Conservation (phyloP, 2,113 vertebrate species). For the Phoenicopterus ruber region DNA sequence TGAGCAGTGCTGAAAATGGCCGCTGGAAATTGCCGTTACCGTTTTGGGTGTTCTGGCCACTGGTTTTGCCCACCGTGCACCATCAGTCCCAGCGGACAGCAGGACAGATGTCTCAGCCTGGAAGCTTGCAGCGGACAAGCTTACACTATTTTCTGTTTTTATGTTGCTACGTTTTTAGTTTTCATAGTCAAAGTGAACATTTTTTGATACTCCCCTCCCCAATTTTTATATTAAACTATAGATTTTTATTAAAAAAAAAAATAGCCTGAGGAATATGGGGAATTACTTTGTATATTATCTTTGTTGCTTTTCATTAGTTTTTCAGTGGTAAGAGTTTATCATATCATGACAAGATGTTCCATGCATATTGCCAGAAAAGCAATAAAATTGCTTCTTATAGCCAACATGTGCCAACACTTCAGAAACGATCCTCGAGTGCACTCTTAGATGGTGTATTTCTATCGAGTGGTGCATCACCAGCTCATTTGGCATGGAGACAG, state of each 20-base stretch:
- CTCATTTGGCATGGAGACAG: not conserved
- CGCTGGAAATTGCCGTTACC: accelerated
- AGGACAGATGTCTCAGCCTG: not conserved
- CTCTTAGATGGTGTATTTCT: not conserved
- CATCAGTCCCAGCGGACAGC: not conserved
- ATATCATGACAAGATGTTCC: not conserved
- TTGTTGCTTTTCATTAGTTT: not conserved
- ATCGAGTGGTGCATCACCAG: not conserved
- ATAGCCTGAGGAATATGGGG: not conserved
- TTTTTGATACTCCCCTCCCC: not conserved
- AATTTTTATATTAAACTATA: not conserved
- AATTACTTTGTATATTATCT: not conserved
- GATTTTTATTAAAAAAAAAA: not conserved
- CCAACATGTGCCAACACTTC: not conserved
- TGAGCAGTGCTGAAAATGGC: not conserved
- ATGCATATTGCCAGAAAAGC: not conserved
- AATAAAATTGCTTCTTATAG: not conserved
- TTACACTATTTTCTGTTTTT: not conserved
- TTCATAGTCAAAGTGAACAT: not conserved
- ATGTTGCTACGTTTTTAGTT: not conserved
- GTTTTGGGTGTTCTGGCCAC: not conserved
- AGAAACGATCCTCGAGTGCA: not conserved
- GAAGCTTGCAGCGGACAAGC: not conserved
- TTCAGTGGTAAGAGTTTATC: not conserved
- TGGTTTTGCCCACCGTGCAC: not conserved